These are phyloP conservation scores for Hemicordylus capensis DNA, from an alignment of 2,113 vertebrate species.

Conservation along the genomic window DNA sequence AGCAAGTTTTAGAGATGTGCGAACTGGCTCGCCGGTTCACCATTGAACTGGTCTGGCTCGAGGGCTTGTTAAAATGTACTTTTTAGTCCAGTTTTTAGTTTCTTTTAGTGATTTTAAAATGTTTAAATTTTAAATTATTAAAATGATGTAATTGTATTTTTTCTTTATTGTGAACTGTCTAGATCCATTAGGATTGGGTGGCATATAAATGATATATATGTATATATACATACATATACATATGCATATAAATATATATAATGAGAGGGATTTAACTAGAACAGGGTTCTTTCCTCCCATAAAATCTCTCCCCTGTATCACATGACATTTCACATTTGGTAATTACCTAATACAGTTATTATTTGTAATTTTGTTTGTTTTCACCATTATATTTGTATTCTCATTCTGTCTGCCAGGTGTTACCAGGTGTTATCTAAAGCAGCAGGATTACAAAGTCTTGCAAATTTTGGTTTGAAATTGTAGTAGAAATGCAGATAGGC, in stretches of 20 bases:
- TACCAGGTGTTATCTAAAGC: neutral
- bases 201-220: neutral
- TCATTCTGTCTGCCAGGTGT: neutral
- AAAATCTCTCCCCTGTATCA: neutral
- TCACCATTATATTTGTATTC: neutral
- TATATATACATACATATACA: neutral
- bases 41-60: no score
- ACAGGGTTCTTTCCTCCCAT: neutral
- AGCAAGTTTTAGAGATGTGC: accelerated
- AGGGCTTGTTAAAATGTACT: no score
- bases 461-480: neutral
- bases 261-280: neutral
- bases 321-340: neutral
- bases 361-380: neutral
- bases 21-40: no score
- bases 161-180: no score
- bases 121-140: no score
- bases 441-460: neutral
- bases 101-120: no score
- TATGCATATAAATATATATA: neutral
- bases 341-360: neutral
- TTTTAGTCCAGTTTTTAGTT: no score
- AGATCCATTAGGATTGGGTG: no score
- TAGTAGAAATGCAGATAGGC: neutral
- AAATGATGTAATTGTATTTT: no score